phyloP scores from a whole-genome alignment of 2,113 vertebrate species.

The Pseudorectes ferrugineus region DNA sequence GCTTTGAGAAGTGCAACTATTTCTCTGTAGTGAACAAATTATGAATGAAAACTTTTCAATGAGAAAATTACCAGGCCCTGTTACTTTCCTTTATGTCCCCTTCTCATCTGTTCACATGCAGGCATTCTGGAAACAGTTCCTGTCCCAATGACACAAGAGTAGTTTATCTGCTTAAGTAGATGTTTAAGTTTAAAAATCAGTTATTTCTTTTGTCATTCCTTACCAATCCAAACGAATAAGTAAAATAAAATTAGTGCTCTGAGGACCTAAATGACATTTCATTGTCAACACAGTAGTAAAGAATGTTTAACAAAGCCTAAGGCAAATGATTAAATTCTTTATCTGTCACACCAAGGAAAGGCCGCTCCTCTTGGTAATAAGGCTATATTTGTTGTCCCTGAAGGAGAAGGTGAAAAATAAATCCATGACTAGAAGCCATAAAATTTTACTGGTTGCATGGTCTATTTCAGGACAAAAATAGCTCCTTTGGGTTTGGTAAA shows the following conservation, averaged over 20 bases:
- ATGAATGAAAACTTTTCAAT: not conserved
- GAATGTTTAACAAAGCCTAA: slow-evolving; percentile 1
- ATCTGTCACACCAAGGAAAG: slow-evolving; percentile 8
- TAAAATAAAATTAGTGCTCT: not conserved
- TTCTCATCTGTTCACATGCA: not conserved
- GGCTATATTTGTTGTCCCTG: not conserved
- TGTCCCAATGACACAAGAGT: not conserved
- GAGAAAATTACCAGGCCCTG: rapidly evolving
- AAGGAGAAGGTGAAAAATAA: slow-evolving; percentile 38
- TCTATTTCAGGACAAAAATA: slow-evolving; percentile 2
- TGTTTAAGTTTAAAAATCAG: not conserved
- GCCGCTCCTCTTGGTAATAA: not conserved
- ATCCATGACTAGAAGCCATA: not conserved
- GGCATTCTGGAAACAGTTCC: not conserved
- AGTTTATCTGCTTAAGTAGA: not conserved
- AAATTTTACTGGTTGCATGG: not conserved
- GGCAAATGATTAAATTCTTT: slow-evolving; percentile 28
- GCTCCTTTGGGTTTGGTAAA: not conserved
- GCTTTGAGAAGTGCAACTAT: not conserved
- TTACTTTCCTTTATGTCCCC: not conserved
- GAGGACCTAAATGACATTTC: slow-evolving; percentile 7
- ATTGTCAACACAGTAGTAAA: not conserved
- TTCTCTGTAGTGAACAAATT: not conserved
- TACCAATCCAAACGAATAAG: not conserved
- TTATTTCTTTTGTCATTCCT: not conserved